Evolutionary conservation across 2,797 vertebrate genomes (phyloP).

Genomic region (Poecilia picta): DNA sequence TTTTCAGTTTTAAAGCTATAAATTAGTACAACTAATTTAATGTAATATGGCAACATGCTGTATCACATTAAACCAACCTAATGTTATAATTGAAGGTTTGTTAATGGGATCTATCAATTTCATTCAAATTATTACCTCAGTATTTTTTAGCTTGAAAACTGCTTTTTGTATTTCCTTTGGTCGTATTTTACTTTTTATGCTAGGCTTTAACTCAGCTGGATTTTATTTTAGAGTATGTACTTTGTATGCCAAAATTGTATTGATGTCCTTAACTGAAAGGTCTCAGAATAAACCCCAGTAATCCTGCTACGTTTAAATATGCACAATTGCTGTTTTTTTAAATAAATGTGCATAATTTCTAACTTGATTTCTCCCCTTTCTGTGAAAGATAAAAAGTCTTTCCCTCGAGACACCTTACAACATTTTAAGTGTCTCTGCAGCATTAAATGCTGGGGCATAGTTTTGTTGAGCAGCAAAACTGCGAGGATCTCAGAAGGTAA

Average conservation of each 20-base stretch:
- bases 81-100: background rate
- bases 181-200: background rate
- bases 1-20: background rate
- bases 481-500: slow-evolving; percentile 32
- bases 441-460: slow-evolving; percentile 18
- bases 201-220: background rate
- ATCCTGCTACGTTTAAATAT: background rate
- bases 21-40: background rate
- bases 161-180: background rate
- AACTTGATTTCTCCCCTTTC: background rate
- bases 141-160: background rate
- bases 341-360: background rate
- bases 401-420: slow-evolving; percentile 2
- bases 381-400: background rate
- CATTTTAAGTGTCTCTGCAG: slow-evolving; percentile 16
- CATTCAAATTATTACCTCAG: background rate
- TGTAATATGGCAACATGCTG: background rate
- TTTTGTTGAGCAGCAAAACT: slow-evolving; percentile 28
- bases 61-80: background rate
- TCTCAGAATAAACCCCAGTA: background rate
- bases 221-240: too few species aligned
- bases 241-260: background rate
- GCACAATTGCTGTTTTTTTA: background rate
- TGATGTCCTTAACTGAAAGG: background rate
- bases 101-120: background rate